phyloP scores from a whole-genome alignment of 2,797 vertebrate species.

The Cirrhinus mrigala region DNA sequence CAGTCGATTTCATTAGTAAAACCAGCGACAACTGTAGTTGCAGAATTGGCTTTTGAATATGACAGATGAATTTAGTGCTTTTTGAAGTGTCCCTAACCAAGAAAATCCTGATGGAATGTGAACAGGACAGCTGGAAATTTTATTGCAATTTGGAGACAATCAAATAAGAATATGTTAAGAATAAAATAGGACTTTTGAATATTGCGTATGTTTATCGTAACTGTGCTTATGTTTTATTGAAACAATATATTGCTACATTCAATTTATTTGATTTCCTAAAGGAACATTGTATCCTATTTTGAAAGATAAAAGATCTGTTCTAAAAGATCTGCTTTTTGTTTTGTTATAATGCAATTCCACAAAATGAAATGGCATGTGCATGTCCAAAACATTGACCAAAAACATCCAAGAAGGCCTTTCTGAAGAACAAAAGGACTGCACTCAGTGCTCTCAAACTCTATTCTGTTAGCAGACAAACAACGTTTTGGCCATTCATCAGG shows the following conservation, averaged over 20 bases:
- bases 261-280: neutral
- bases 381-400: neutral
- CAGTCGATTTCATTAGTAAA: conserved; percentile 19
- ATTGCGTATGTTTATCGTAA: neutral
- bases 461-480: neutral
- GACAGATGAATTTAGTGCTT: neutral
- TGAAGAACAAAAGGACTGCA: neutral
- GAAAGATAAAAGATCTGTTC: neutral
- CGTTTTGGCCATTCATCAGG: neutral
- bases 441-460: neutral
- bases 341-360: neutral
- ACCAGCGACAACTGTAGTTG: neutral
- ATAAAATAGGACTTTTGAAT: neutral
- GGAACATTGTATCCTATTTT: neutral
- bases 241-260: neutral
- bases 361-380: neutral
- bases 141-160: neutral
- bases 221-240: neutral
- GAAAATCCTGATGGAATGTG: neutral
- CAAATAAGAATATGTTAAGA: neutral
- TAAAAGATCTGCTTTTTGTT: neutral
- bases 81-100: conserved; percentile 1
- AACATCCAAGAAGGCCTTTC: neutral
- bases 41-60: conserved; percentile 9
- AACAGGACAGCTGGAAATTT: neutral